These are phyloP conservation scores for Elaphurus davidianus DNA, from an alignment of 2,113 vertebrate genomes.

Conservation along the genomic window DNA sequence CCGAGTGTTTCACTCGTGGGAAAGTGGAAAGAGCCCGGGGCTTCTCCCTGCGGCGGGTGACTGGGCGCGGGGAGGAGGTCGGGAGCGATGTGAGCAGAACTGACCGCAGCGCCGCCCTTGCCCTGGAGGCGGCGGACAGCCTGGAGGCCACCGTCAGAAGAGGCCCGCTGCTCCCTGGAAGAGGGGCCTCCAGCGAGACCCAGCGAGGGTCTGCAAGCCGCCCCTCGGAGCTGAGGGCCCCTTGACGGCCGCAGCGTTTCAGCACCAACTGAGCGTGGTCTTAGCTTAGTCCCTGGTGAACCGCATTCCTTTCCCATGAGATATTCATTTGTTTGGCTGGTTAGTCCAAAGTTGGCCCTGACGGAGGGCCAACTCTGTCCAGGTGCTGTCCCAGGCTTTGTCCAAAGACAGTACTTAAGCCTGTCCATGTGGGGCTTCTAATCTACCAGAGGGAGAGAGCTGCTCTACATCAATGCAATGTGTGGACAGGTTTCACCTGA, in stretches of 20 bases:
- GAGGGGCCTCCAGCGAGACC: not conserved
- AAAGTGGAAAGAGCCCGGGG: not conserved
- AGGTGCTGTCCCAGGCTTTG: not conserved
- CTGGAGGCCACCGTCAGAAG: not conserved
- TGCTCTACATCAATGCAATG: not conserved
- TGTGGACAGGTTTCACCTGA: not conserved
- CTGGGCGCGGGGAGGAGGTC: not conserved
- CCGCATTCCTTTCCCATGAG: not conserved
- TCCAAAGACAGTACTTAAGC: not conserved
- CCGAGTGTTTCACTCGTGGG: not conserved
- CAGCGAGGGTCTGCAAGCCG: fast-evolving
- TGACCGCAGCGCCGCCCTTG: not conserved
- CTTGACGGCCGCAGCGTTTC: not conserved
- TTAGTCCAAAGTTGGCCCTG: no score
- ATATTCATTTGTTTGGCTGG: not conserved
- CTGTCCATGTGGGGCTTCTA: not conserved
- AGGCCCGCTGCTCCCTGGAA: not conserved
- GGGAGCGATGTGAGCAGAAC: fast-evolving
- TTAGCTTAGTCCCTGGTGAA: no score
- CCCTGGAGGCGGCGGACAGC: not conserved
- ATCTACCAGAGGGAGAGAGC: not conserved
- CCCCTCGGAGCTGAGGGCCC: not conserved
- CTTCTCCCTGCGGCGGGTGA: not conserved
- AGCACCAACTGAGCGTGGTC: not conserved
- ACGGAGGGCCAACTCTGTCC: not conserved